phyloP scores from a whole-genome alignment of 2,888 invertebrate genomes.

The Aplocera efformata region DNA sequence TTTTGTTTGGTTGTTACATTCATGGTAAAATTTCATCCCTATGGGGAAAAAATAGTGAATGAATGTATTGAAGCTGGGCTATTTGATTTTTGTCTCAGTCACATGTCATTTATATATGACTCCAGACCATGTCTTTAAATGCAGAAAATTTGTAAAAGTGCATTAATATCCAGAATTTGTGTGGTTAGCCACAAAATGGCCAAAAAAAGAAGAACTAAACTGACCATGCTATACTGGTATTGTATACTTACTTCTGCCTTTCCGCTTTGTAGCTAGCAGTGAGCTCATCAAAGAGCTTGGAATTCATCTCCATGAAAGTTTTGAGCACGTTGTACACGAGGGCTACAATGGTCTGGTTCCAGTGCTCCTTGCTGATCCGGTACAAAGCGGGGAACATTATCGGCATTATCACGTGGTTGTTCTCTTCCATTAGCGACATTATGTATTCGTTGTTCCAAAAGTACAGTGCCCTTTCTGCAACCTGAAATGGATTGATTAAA shows the following conservation, averaged over 20 bases:
- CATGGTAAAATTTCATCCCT: no score
- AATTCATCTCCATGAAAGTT: slow-evolving; percentile 99
- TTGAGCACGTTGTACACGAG: slow-evolving; percentile 99
- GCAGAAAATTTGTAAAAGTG: no score
- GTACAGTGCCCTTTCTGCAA: slow-evolving; percentile 98
- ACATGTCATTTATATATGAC: no score
- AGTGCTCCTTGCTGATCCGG: slow-evolving; percentile 99
- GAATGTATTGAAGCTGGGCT: no score
- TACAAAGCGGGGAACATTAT: slow-evolving; percentile 99
- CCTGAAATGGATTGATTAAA: slow-evolving; percentile 77
- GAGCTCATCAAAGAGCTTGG: slow-evolving; percentile 99
- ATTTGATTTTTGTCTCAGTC: no score
- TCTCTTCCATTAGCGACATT: slow-evolving; percentile 99
- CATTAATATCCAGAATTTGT: no score
- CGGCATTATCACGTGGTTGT: slow-evolving; percentile 98
- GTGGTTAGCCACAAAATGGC: no score
- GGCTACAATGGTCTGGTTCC: slow-evolving; percentile 99
- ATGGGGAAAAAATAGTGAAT: no score
- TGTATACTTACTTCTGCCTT: slow-evolving; percentile 94
- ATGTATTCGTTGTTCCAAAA: slow-evolving; percentile 99
- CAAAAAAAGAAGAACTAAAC: no score
- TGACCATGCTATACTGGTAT: not conserved
- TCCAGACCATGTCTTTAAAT: no score
- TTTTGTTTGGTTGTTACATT: no score
- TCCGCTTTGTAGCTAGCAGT: slow-evolving; percentile 99